phyloP scores from a whole-genome alignment of 2,113 vertebrate species.

The Aythya baeri region DNA sequence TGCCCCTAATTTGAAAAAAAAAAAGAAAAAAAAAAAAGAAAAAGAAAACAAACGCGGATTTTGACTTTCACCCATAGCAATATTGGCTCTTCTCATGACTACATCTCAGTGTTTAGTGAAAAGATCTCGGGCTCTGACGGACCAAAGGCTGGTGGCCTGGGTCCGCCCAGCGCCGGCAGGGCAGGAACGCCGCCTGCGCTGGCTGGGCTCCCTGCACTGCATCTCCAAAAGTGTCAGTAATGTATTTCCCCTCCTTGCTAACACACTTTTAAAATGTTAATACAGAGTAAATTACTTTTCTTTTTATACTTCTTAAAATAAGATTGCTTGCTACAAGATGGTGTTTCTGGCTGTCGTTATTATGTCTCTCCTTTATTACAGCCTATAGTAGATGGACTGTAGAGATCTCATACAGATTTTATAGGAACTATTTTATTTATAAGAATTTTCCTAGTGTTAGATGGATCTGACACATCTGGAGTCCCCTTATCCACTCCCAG shows the following conservation, averaged over 20 bases:
- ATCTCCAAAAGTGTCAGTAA: not conserved
- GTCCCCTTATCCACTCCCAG: constrained; percentile 9
- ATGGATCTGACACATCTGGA: constrained; percentile 67
- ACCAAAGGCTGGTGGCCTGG: too few species aligned
- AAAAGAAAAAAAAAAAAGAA: not conserved
- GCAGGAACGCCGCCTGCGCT: accelerated
- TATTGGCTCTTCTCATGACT: too few species aligned
- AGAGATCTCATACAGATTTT: constrained; percentile 74
- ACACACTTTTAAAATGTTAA: constrained; percentile 56
- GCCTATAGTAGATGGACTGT: constrained; percentile 64
- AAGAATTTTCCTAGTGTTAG: constrained; percentile 78
- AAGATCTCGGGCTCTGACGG: not conserved
- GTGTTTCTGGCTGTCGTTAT: constrained; percentile 23
- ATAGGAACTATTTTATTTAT: constrained; percentile 81
- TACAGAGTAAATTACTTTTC: constrained; percentile 63
- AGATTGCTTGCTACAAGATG: constrained; percentile 48
- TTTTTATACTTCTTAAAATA: constrained; percentile 65
- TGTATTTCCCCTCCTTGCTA: not conserved
- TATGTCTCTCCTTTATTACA: constrained; percentile 52
- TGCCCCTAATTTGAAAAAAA: not conserved
- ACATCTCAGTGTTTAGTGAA: not conserved
- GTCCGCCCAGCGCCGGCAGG: accelerated
- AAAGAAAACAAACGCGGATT: accelerated
- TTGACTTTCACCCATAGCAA: not conserved
- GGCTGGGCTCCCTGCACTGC: not conserved